A percentile compares a stretch with the other conserved stretches of the same genome.
Conservation (phyloP, 2,888 invertebrate species). For the Calephelis perditalis region DNA sequence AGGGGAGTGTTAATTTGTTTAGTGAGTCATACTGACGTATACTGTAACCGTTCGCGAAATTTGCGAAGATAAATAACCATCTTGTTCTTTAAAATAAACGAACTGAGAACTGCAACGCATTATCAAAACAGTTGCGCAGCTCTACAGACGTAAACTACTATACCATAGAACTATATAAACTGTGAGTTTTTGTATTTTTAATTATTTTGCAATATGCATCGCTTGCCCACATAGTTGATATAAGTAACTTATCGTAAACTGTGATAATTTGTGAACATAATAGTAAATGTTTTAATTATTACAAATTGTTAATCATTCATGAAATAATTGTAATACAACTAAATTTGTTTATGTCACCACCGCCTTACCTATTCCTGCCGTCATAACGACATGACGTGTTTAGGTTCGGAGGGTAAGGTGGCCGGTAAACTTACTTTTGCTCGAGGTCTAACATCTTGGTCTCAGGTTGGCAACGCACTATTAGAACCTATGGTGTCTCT, state of each 20-base stretch:
- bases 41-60: constrained; percentile 16
- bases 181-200: constrained; percentile 9
- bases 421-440: no score
- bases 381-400: no score
- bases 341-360: no score
- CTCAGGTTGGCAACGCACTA: no score
- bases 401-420: no score
- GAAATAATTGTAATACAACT: no score
- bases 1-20: constrained; percentile 23
- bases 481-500: no score
- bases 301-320: no score
- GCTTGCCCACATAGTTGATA: constrained; percentile 5
- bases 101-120: background rate
- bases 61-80: constrained; percentile 26
- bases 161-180: constrained; percentile 8
- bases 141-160: background rate
- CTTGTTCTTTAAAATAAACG: constrained; percentile 28
- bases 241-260: constrained; percentile 1
- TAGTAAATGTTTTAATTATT: no score
- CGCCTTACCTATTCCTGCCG: no score
- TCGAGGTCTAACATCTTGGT: no score
- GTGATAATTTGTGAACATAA: no score
- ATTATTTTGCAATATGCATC: constrained; percentile 7
- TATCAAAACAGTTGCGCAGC: background rate
- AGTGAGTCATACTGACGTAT: constrained; percentile 31